Base-by-base conservation (phyloP, 2,113 vertebrate species). In the Bostrychus sinensis region DNA sequence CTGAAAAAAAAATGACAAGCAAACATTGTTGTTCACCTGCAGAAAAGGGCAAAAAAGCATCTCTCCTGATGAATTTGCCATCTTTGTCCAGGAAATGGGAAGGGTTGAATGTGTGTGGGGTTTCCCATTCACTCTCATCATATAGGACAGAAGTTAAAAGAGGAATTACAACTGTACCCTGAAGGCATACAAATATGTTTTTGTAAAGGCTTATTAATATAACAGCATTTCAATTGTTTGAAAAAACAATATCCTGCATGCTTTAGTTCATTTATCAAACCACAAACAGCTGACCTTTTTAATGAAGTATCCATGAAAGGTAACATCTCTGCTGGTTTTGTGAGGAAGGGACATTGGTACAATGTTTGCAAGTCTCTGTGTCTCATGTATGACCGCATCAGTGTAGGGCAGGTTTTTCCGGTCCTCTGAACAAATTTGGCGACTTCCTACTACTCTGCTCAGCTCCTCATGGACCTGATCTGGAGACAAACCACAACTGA, bases 321-420 rank as follows among this genome's bases (percentile, higher is more conserved):
- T 87, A 39, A 88, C 58, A 62, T 91, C 89, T 56, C 0, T 43
- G 28, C 55, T 81, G 36, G 72, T 81, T 70, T 71, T 51, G 54
- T 81, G 85, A 55, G 75, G 61, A 43, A 83, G 7, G 48, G 48
- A 34, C 61, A 86, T 64, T 28, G 91, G 90, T 0, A 26, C 19
- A 3, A 92, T 83, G 39, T 77, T 88, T 0, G 81, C 83, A 20
- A 90, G 8, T 72, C 90, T 89, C 77, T 91, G 89, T 12, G 51
- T 82, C 80, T 92, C 90, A 14, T 92, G 89, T 26, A 92, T 86
- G 36, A 92, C 91, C 4, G 91, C 91, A 1, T 91, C 78, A 30
- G 77, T 86, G 56, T 83, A 92, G 0, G 86, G 80, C 26, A 92
- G 34, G 28, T 80, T 85, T 39, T 74, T 90, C 10, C 84, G 53